Evolutionary conservation across 92 coral and sea anemone species (phyloP).

Genomic region (Plumapathes pennacea): DNA sequence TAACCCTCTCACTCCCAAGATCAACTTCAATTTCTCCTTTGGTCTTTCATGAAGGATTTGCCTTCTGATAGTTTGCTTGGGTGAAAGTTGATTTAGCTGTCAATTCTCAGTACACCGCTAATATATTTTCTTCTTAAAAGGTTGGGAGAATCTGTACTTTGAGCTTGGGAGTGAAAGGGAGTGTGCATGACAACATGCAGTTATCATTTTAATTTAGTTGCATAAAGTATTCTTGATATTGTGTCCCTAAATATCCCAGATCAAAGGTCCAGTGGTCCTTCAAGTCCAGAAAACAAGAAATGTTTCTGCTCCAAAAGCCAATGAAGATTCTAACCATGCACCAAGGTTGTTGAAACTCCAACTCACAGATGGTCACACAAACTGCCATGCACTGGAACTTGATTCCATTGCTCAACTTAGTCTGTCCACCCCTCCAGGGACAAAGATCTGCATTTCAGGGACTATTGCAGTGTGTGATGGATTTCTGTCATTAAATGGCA

Average conservation of each 20-base stretch:
- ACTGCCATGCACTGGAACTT: conserved; percentile 79
- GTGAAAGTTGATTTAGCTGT: too few species aligned
- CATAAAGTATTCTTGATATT: neutral
- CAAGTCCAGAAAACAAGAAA: conserved; percentile 93
- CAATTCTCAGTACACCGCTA: too few species aligned
- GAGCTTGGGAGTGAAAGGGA: too few species aligned
- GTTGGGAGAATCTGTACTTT: too few species aligned
- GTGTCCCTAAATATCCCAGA: conserved; percentile 32
- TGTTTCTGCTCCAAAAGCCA: conserved; percentile 90
- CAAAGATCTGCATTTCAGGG: conserved; percentile 81
- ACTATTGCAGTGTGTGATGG: conserved; percentile 71
- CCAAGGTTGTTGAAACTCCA: conserved; percentile 83
- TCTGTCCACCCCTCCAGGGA: conserved; percentile 94
- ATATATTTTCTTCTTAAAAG: too few species aligned
- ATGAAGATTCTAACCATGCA: conserved; percentile 89
- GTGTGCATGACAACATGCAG: too few species aligned
- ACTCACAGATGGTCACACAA: conserved; percentile 88
- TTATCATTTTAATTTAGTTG: too few species aligned
- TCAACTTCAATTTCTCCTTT: too few species aligned
- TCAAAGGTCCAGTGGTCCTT: conserved; percentile 91
- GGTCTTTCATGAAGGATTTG: too few species aligned
- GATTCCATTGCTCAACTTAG: conserved; percentile 81
- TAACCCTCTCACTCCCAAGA: too few species aligned
- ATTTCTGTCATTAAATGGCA: conserved; percentile 62
- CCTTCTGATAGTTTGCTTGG: too few species aligned